phyloP scores from a whole-genome alignment of 2,113 vertebrate species.

The Thermophis baileyi region DNA sequence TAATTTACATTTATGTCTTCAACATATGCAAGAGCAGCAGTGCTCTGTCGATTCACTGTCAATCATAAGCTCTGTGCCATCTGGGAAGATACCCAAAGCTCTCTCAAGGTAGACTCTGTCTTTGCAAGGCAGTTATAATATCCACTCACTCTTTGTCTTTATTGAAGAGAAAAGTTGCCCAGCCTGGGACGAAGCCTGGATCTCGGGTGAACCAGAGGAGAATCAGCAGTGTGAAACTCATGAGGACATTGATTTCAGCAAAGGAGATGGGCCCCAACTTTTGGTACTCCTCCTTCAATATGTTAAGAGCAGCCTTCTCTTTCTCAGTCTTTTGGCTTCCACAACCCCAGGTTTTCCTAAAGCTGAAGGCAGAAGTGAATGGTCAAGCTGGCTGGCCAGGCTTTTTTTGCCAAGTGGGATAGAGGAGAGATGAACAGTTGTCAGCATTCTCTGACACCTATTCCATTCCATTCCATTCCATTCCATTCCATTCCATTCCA shows the following conservation, averaged over 20 bases:
- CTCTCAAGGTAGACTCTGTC: neutral
- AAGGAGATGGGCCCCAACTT: constrained; percentile 86
- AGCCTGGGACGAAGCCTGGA: constrained; percentile 89
- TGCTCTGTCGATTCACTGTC: neutral
- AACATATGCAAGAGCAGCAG: neutral
- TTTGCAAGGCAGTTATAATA: neutral
- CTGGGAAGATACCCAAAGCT: neutral
- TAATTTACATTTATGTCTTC: neutral
- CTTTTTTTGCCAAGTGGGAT: too few relatives aligned
- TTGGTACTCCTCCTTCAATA: constrained; percentile 80
- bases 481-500: too few relatives aligned
- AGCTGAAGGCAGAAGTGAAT: constrained; percentile 63
- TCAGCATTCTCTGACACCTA: neutral
- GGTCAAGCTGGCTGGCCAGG: neutral
- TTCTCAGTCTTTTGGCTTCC: constrained; percentile 67
- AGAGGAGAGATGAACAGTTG: neutral
- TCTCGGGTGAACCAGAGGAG: constrained; percentile 90
- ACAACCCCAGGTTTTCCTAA: constrained; percentile 83
- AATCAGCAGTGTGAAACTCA: constrained; percentile 83
- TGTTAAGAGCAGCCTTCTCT: constrained; percentile 74
- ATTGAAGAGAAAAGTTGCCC: constrained; percentile 80
- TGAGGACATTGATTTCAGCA: constrained; percentile 83
- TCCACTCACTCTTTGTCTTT: constrained; percentile 76
- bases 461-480: too few relatives aligned
- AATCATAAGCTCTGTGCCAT: neutral